phyloP scores from a whole-genome alignment of 1,140 invertebrate genomes.

The Halesus radiatus region DNA sequence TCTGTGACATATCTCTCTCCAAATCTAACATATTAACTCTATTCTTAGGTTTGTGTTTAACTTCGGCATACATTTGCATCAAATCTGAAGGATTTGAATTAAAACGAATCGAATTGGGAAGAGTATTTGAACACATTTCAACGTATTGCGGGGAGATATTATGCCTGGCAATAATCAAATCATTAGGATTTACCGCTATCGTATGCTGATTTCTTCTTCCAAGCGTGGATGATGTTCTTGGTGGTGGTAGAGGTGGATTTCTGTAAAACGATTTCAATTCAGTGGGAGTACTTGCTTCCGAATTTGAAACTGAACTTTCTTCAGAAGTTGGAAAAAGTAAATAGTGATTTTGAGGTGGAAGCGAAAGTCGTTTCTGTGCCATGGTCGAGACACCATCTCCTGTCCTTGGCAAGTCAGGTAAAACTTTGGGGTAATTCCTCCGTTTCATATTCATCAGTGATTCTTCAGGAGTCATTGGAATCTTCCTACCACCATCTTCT shows the following conservation, averaged over 20 bases:
- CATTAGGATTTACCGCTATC: conserved; percentile 60
- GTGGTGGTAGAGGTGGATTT: conserved; percentile 76
- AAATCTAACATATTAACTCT: conserved; percentile 54
- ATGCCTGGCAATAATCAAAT: conserved; percentile 61
- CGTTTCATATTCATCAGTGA: conserved; percentile 80
- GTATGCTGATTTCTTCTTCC: conserved; percentile 64
- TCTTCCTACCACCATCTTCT: conserved; percentile 63
- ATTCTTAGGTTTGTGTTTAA: conserved; percentile 45
- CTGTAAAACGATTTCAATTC: conserved; percentile 60
- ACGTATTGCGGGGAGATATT: conserved; percentile 58
- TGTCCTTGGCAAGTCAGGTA: conserved; percentile 78
- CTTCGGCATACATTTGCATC: conserved; percentile 42
- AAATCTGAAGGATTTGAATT: conserved; percentile 29
- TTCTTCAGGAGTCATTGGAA: conserved; percentile 75
- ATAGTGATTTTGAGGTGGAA: conserved; percentile 67
- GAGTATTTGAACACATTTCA: conserved; percentile 64
- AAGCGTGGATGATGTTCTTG: conserved; percentile 74
- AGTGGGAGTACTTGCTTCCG: conserved; percentile 63
- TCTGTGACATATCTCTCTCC: conserved; percentile 49
- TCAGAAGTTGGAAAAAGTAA: conserved; percentile 63
- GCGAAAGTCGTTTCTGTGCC: conserved; percentile 69
- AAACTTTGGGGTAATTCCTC: conserved; percentile 85
- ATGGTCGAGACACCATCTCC: conserved; percentile 56
- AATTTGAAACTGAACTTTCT: conserved; percentile 60
- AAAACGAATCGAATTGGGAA: conserved; percentile 54